Conservation (phyloP, 2,888 invertebrate genomes). For the Lycaena phlaeas region DNA sequence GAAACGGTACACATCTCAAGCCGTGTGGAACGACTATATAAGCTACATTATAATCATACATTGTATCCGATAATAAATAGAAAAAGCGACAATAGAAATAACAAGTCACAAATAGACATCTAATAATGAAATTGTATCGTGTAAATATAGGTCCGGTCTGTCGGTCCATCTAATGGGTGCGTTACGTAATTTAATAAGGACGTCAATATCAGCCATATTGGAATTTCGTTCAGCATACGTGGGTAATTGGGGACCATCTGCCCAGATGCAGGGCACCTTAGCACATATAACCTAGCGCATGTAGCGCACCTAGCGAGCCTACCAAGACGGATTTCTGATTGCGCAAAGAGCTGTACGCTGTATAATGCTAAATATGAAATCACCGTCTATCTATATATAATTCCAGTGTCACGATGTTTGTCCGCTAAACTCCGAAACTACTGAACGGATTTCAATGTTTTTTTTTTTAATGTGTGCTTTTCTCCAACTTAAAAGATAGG, state of each 20-base stretch:
- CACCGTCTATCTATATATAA: too few relatives aligned
- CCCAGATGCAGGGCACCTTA: background rate
- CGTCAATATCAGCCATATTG: constrained; percentile 23
- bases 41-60: constrained; percentile 67
- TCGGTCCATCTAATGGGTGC: constrained; percentile 54
- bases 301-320: too few relatives aligned
- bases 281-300: too few relatives aligned
- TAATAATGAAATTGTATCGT: constrained; percentile 69
- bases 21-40: constrained; percentile 56
- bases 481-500: too few relatives aligned
- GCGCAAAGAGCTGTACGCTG: too few relatives aligned
- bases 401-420: too few relatives aligned
- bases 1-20: constrained; percentile 28
- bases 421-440: too few relatives aligned
- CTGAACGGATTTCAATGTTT: too few relatives aligned
- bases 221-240: constrained; percentile 22
- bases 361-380: too few relatives aligned
- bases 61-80: constrained; percentile 66
- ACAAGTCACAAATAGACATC: constrained; percentile 63
- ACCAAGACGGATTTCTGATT: too few relatives aligned
- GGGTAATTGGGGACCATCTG: constrained; percentile 16
- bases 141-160: constrained; percentile 64
- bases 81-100: constrained; percentile 70
- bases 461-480: too few relatives aligned
- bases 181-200: constrained; percentile 47